Conservation (phyloP, 2,797 vertebrate genomes). For the Eulemur mongoz region DNA sequence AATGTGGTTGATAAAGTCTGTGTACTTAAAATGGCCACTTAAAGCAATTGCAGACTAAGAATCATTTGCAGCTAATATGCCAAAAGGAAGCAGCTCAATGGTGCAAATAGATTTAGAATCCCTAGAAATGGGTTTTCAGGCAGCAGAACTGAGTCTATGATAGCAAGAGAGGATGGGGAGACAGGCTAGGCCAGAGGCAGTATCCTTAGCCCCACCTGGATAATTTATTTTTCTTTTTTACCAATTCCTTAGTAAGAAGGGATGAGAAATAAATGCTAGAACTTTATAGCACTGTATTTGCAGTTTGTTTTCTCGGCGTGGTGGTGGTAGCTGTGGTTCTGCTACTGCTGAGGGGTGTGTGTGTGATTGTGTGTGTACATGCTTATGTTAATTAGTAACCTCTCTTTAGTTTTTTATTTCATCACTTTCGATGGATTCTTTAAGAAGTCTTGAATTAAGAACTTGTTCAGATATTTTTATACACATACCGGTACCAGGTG, state of each 20-base stretch:
- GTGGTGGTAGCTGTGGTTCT: not conserved
- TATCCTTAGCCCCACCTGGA: not conserved
- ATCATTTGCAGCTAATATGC: not conserved
- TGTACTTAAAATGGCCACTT: not conserved
- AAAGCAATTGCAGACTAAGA: not conserved
- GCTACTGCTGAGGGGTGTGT: not conserved
- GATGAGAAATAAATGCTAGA: not conserved
- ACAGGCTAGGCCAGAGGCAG: too few relatives aligned
- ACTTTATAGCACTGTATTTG: not conserved
- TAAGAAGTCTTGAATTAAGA: not conserved
- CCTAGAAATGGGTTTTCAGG: not conserved
- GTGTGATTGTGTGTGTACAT: not conserved
- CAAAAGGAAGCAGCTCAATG: not conserved
- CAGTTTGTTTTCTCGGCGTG: slow-evolving; percentile 1
- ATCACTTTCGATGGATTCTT: not conserved
- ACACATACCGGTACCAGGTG: not conserved
- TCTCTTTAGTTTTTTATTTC: not conserved
- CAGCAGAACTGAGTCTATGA: not conserved
- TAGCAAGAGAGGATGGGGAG: not conserved
- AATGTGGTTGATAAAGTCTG: not conserved
- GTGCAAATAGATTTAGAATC: not conserved
- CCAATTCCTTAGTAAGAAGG: not conserved
- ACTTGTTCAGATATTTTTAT: not conserved
- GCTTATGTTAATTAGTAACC: not conserved
- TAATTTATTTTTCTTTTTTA: not conserved